These are phyloP conservation scores for Oncorhynchus mykiss DNA, from an alignment of 2,113 vertebrate genomes.

Conservation along the genomic window DNA sequence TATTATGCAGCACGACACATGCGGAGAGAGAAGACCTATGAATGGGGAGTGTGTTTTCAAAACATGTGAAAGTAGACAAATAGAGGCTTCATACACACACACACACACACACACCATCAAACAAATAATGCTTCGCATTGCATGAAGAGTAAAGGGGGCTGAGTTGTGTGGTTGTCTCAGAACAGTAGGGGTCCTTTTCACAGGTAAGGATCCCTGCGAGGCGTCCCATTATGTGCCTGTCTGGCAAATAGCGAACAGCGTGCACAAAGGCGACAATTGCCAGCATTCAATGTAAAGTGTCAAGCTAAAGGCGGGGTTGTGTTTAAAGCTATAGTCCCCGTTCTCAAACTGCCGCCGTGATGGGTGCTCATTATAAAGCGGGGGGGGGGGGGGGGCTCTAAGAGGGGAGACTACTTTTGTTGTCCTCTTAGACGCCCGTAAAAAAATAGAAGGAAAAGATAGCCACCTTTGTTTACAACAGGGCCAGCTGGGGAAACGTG, in stretches of 20 bases:
- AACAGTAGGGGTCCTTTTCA: constrained; percentile 74
- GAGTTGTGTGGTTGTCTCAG: constrained; percentile 45
- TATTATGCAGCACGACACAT: constrained; percentile 59
- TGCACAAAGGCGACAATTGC: constrained; percentile 75
- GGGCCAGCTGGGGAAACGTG: constrained; percentile 63
- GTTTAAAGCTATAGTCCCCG: constrained; percentile 65
- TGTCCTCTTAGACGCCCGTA: constrained; percentile 39
- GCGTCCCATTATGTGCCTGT: constrained; percentile 69
- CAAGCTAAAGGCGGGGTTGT: constrained; percentile 67
- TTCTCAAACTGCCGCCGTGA: constrained; percentile 67
- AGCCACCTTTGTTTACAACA: constrained; percentile 64
- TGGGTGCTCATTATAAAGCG: constrained; percentile 71
- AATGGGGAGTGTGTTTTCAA: constrained; percentile 70
- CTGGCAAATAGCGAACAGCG: constrained; percentile 66
- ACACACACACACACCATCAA: constrained; percentile 61
- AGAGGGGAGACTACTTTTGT: constrained; percentile 37
- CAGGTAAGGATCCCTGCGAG: constrained; percentile 75
- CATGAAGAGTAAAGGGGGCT: constrained; percentile 64
- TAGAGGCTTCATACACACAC: constrained; percentile 36
- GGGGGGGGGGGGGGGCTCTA: constrained; percentile 19
- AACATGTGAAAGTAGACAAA: constrained; percentile 71
- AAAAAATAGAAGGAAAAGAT: constrained; percentile 50
- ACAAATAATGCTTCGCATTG: constrained; percentile 51
- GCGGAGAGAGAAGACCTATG: constrained; percentile 59
- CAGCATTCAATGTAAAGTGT: constrained; percentile 70